Evolutionary conservation across 2,113 vertebrate species (phyloP).

Genomic region (Athene cunicularia): DNA sequence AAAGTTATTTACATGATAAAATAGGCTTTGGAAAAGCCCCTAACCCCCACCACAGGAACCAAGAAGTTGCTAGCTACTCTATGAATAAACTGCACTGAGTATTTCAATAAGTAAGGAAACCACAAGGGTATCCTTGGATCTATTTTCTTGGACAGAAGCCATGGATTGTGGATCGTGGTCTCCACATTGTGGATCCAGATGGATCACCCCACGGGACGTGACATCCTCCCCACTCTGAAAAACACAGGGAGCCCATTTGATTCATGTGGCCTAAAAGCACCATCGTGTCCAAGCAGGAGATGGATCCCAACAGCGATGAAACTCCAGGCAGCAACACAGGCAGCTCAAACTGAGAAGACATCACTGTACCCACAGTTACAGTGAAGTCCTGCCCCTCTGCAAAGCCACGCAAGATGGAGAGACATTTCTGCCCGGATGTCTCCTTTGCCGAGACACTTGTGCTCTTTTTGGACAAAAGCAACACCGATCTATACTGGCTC

Average conservation of each 20-base stretch:
- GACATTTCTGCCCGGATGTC: background rate
- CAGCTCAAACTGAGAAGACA: background rate
- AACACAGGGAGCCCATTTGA: background rate
- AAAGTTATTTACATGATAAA: background rate
- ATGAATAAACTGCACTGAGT: constrained; percentile 20
- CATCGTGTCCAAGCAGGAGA: background rate
- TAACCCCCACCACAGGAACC: constrained; percentile 21
- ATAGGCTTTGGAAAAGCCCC: constrained; percentile 26
- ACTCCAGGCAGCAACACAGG: background rate
- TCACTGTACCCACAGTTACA: background rate
- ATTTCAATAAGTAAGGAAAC: background rate
- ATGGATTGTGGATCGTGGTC: background rate
- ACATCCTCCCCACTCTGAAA: background rate
- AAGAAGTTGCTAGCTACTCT: background rate
- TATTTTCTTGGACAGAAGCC: background rate
- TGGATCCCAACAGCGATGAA: rapidly evolving
- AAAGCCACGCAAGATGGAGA: rapidly evolving
- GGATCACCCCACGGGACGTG: background rate
- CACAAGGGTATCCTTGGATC: background rate
- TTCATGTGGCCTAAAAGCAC: background rate
- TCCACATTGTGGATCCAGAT: background rate
- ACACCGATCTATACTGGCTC: background rate
- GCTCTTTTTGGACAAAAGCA: background rate
- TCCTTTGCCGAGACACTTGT: background rate
- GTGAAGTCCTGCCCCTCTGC: background rate